Evolutionary conservation across 2,797 vertebrate genomes (phyloP), one percentile per base, ranked within the genome.

Genomic region (Odontamblyopus lacepedii): DNA sequence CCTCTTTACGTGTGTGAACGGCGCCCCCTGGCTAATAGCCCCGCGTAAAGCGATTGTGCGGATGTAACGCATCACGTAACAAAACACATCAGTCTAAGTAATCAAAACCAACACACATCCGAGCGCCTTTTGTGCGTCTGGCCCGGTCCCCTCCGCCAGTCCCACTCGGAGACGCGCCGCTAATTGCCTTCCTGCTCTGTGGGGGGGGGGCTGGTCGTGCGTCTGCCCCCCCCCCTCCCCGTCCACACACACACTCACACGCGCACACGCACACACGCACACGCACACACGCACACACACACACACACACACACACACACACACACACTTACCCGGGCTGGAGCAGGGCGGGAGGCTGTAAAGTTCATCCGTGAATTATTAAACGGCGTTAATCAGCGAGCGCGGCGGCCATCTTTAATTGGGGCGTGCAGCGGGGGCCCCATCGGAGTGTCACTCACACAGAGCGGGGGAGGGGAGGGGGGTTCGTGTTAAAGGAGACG

Each of bases 331-430:
- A 63, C 75, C 80, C 77, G 83, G 83, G 63, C 55, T 72, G 82
- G 72, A 70, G 77, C 74, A 87, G 70, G 83, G 29, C 9, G 77
- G 74, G 69, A 83, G 29, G 8, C 88, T 87, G 84, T 89, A 94
- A 95, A 94, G 94, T 94, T 95, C 93, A 95, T 76, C 71, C 78
- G 83, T 95, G 88, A 93, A 95, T 94, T 94, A 94, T 95, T 95
- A 91, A 95, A 92, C 82, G 85, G 85, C 85, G 84, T 92, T 93
- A 93, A 94, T 93, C 89, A 91, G 88, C 64, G 70, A 82, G 78
- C 86, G 85, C 83, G 61, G 38, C 48, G 77, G 74, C 79, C 78
- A 73, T 87, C 79, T 85, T 89, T 90, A 91, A 92, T 84, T 89
- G 87, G 87, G 85, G 87, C 77, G 59, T 73, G 69, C 81, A 80